phyloP scores from a whole-genome alignment of 2,113 vertebrate species.

The Guaruba guarouba region DNA sequence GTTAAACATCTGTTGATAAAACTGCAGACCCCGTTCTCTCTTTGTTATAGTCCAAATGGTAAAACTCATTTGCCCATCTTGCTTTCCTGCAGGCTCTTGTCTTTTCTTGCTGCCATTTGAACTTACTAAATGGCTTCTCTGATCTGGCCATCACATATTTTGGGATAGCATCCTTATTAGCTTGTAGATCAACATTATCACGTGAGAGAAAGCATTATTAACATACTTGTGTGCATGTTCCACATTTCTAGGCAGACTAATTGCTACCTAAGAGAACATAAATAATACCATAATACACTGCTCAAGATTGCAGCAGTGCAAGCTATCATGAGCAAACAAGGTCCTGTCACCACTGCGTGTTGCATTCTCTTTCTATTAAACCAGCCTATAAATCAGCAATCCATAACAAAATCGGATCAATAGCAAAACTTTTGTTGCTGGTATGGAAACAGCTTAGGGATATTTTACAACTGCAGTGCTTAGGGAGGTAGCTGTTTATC shows the following conservation, averaged over 20 bases:
- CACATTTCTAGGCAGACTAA: background rate
- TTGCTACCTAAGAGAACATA: background rate
- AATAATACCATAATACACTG: background rate
- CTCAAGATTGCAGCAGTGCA: background rate
- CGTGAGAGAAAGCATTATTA: background rate
- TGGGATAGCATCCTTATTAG: background rate
- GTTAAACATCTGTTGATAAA: background rate
- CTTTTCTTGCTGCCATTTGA: background rate
- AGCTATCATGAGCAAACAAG: background rate
- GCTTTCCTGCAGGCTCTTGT: background rate
- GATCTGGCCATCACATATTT: background rate
- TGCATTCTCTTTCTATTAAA: background rate
- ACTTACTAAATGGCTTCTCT: background rate
- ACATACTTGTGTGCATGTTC: background rate
- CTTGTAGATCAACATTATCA: background rate
- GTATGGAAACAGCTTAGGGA: background rate
- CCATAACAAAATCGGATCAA: background rate
- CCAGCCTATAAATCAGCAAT: background rate
- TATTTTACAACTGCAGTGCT: background rate
- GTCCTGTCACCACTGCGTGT: background rate
- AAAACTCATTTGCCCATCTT: background rate
- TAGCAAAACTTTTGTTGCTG: background rate
- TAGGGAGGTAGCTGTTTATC: background rate
- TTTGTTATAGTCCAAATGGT: background rate
- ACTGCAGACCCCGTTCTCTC: background rate